Percentiles rank a stretch among this genome's conserved stretches.
Evolutionary conservation across 2,888 invertebrate genomes (phyloP).

Genomic region (Dione vanillae): DNA sequence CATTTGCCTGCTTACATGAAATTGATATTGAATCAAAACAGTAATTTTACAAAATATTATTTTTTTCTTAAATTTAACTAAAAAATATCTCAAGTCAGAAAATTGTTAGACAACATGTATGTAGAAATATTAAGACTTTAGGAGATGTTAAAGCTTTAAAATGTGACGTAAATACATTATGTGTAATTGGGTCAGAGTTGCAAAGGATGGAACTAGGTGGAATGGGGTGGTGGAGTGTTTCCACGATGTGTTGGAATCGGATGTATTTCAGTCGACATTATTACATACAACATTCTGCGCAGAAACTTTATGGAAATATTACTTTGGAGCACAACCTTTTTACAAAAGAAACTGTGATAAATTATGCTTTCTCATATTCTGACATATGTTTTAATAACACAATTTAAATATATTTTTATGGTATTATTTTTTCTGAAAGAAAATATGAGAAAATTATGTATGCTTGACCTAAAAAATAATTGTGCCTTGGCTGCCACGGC

Average conservation of each 20-base stretch:
- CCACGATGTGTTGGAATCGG: conserved; percentile 70
- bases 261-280: conserved; percentile 71
- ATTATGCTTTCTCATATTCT: conserved; percentile 52
- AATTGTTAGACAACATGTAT: neutral
- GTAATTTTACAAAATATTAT: neutral
- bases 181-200: conserved; percentile 76
- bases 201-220: conserved; percentile 65
- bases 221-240: conserved; percentile 60
- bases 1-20: too few species aligned
- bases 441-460: conserved; percentile 2
- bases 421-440: neutral
- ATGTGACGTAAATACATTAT: conserved; percentile 47
- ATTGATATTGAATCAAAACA: neutral
- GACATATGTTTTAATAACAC: conserved; percentile 41
- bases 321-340: conserved; percentile 66
- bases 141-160: conserved; percentile 38
- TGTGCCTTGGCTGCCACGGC: conserved; percentile 49
- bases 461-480: conserved; percentile 8
- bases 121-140: conserved; percentile 16
- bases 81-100: neutral
- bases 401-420: conserved; percentile 10
- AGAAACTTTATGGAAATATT: conserved; percentile 77
- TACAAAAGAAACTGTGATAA: conserved; percentile 73
- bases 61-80: neutral
- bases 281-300: conserved; percentile 73